Conservation (phyloP, 2,888 invertebrate species). For the Drosophila nr. medialis region DNA sequence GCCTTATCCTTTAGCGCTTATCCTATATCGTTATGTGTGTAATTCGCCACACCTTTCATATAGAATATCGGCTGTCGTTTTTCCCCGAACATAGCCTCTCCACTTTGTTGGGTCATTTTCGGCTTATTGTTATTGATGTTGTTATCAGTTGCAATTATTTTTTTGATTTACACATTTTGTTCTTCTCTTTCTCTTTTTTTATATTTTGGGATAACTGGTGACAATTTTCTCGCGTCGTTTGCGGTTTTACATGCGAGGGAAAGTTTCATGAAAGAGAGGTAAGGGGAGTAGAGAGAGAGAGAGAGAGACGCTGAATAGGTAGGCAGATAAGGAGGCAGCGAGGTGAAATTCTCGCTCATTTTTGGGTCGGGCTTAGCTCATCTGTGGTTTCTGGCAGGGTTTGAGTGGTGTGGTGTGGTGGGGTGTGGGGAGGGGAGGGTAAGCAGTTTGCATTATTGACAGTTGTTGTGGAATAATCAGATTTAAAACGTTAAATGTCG, state of each 20-base stretch:
- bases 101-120: conserved; percentile 27
- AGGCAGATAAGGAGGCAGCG: conserved; percentile 4
- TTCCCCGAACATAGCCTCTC: not conserved
- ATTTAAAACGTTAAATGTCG: conserved; percentile 80
- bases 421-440: not conserved
- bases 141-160: conserved; percentile 81
- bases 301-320: conserved; percentile 1
- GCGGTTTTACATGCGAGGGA: conserved; percentile 56
- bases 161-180: conserved; percentile 76
- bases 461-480: conserved; percentile 81
- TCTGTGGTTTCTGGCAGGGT: conserved; percentile 18
- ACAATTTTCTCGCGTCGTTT: conserved; percentile 79
- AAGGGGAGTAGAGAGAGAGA: not conserved
- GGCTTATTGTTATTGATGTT: conserved; percentile 82
- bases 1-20: conserved; percentile 40
- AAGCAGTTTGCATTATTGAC: conserved; percentile 75
- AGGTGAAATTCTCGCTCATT: conserved; percentile 36
- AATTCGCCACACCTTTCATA: conserved; percentile 47
- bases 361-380: conserved; percentile 53
- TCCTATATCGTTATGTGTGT: conserved; percentile 59
- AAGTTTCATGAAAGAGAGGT: not conserved
- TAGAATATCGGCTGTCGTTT: conserved; percentile 23
- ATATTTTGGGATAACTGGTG: conserved; percentile 46
- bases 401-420: conserved; percentile 1
- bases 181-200: conserved; percentile 18